Conservation (phyloP, 2,113 vertebrate species). For the Chinchilla lanigera region DNA sequence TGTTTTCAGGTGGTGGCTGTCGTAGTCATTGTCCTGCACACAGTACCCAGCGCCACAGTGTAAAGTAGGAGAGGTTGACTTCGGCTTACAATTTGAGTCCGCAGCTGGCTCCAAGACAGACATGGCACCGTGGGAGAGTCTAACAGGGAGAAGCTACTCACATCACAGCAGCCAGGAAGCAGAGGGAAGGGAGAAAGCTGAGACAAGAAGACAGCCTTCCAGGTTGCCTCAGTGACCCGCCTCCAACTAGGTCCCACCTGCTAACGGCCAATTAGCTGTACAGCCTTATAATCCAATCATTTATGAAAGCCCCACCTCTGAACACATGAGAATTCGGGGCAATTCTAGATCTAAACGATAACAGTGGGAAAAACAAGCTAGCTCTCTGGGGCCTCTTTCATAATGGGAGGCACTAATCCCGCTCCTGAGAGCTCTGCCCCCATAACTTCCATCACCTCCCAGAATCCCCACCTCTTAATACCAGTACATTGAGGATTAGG, state of each 20-base stretch:
- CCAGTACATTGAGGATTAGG: not conserved
- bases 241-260: not conserved
- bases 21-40: not conserved
- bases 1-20: not conserved
- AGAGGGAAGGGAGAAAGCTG: not conserved
- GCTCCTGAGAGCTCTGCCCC: not conserved
- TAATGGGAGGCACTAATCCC: not conserved
- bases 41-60: not conserved
- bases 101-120: not conserved
- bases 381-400: no score
- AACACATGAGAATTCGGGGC: no score
- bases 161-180: not conserved
- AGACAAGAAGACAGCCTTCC: not conserved
- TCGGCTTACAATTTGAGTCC: not conserved
- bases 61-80: not conserved
- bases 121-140: not conserved
- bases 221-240: not conserved
- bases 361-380: not conserved
- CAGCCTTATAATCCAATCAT: not conserved
- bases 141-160: not conserved
- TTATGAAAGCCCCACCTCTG: not conserved
- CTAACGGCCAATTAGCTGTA: not conserved
- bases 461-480: not conserved
- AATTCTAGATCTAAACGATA: not conserved
- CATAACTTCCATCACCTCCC: not conserved